Percentiles rank a stretch among this genome's conserved stretches.
Evolutionary conservation across 2,113 vertebrate species (phyloP).

Genomic region (Canis aureus): DNA sequence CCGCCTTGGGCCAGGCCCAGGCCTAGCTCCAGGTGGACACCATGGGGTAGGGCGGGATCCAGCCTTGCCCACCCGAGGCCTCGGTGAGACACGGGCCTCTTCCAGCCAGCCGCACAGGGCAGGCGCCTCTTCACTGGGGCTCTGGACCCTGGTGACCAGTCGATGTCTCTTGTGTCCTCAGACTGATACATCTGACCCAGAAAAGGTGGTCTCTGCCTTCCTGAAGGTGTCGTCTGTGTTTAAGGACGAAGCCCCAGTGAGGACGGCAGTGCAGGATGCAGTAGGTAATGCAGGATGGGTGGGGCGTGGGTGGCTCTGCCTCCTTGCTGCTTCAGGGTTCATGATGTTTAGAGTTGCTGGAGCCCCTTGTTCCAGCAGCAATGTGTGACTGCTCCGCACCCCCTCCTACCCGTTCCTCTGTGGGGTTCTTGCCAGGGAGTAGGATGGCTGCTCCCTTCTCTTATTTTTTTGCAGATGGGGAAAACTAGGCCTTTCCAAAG

Average conservation of each 20-base stretch:
- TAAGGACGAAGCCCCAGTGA: slow-evolving; percentile 93
- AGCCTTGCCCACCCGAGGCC: neutral
- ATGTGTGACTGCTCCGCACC: fast-evolving
- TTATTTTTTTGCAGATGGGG: neutral
- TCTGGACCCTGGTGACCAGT: neutral
- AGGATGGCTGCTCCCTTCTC: neutral
- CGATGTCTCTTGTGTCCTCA: slow-evolving; percentile 72
- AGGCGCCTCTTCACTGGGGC: neutral
- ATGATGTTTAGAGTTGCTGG: fast-evolving
- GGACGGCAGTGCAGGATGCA: slow-evolving; percentile 90
- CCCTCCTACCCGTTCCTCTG: fast-evolving
- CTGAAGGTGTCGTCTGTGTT: slow-evolving; percentile 96
- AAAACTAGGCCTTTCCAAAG: neutral
- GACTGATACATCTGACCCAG: slow-evolving; percentile 93
- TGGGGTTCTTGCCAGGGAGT: fast-evolving
- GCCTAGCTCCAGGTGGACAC: neutral
- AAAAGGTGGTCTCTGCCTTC: slow-evolving; percentile 93
- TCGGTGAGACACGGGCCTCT: neutral
- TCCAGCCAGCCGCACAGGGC: neutral
- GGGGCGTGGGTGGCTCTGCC: neutral
- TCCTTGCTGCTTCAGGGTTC: neutral
- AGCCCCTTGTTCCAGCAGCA: fast-evolving
- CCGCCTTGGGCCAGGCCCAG: neutral
- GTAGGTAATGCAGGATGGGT: slow-evolving; percentile 80
- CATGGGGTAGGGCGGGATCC: neutral